Conservation (phyloP, 2,797 vertebrate species). For the Chromobotia macracanthus region DNA sequence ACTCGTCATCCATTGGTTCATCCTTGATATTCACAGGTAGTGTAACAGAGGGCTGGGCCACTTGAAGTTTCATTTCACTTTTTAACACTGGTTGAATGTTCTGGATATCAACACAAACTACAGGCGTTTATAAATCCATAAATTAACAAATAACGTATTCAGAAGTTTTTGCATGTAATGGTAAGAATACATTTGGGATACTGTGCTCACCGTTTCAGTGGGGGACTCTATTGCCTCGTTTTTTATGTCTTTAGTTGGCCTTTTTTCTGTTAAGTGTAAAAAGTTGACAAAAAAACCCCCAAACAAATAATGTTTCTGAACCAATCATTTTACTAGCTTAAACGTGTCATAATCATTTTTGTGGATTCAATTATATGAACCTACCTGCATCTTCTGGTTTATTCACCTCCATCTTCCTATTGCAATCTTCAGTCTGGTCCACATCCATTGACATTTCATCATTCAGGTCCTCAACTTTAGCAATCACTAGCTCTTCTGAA, state of each 20-base stretch:
- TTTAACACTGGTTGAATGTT: not conserved
- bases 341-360: too few relatives aligned
- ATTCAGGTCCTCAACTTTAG: constrained; percentile 18
- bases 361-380: not conserved
- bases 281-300: not conserved
- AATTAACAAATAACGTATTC: not conserved
- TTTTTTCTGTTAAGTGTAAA: constrained; percentile 14
- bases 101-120: not conserved
- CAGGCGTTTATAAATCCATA: not conserved
- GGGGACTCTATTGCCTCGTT: not conserved
- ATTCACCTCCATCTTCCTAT: constrained; percentile 4
- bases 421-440: constrained; percentile 33
- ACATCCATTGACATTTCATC: constrained; percentile 33
- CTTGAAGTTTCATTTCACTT: not conserved
- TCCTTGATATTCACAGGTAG: constrained; percentile 92
- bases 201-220: constrained; percentile 29
- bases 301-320: not conserved
- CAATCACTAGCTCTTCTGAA: not conserved
- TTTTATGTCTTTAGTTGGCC: not conserved
- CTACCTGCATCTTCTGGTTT: not conserved
- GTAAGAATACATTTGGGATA: not conserved
- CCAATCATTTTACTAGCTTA: not conserved
- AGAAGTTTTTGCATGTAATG: not conserved
- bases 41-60: constrained; percentile 69
- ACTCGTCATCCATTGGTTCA: constrained; percentile 95